These are phyloP conservation scores for Edolisoma coerulescens DNA, from an alignment of 2,113 vertebrate species.

Conservation along the genomic window DNA sequence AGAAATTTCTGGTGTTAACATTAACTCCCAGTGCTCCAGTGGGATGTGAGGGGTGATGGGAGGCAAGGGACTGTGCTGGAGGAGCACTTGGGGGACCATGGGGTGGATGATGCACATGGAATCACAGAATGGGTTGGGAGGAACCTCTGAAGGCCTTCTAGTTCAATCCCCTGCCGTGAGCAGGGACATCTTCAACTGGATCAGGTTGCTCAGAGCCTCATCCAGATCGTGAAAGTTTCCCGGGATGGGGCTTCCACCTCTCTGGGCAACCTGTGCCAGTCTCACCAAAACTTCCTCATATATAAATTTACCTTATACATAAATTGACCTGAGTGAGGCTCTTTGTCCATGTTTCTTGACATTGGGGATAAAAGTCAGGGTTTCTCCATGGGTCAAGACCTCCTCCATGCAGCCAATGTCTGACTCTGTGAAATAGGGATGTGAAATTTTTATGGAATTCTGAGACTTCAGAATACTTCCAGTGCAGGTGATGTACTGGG, in stretches of 20 bases:
- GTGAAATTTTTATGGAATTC: background rate
- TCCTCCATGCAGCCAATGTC: background rate
- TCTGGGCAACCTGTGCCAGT: background rate
- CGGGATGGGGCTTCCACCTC: background rate
- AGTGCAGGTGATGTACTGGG: too few relatives aligned
- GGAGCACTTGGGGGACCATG: too few relatives aligned
- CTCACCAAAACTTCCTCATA: background rate
- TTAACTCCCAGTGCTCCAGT: background rate
- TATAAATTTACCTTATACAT: fast-evolving
- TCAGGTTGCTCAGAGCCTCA: background rate
- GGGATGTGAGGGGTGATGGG: background rate
- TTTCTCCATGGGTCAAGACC: background rate
- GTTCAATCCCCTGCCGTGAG: background rate
- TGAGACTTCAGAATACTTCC: background rate
- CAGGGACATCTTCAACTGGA: background rate
- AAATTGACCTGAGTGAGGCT: background rate
- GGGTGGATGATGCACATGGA: background rate
- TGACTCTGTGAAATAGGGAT: background rate
- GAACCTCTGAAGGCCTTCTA: background rate
- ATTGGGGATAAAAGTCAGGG: background rate
- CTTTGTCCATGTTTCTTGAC: background rate
- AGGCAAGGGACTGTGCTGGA: background rate
- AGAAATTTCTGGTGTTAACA: background rate
- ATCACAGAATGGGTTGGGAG: background rate
- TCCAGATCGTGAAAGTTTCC: fast-evolving